These are phyloP conservation scores for Mimachlamys varia DNA, from an alignment of 2,888 invertebrate genomes.

Conservation along the genomic window DNA sequence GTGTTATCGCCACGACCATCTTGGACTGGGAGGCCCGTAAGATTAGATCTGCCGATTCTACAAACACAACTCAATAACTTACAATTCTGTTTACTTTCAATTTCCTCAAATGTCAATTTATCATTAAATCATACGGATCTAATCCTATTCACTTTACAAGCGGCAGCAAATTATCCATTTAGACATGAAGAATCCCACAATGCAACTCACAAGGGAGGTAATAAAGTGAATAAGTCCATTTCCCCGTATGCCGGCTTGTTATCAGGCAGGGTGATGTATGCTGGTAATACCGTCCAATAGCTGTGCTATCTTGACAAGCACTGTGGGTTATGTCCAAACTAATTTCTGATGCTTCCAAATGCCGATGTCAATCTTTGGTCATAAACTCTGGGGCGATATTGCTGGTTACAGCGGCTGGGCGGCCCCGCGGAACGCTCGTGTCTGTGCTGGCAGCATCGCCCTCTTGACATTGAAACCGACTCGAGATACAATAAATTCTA, in stretches of 20 bases:
- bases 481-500: constrained; percentile 6
- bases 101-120: constrained; percentile 36
- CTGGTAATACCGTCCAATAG: constrained; percentile 39
- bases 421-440: background rate
- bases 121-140: constrained; percentile 36
- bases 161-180: constrained; percentile 37
- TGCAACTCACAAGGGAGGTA: constrained; percentile 39
- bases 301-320: constrained; percentile 38
- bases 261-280: constrained; percentile 37
- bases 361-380: constrained; percentile 37
- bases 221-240: constrained; percentile 40
- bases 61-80: constrained; percentile 34
- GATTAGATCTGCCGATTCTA: constrained; percentile 5
- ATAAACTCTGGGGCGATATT: constrained; percentile 36
- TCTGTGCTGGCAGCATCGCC: background rate
- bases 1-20: background rate
- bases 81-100: constrained; percentile 33
- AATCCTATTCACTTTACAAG: constrained; percentile 37
- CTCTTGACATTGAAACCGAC: constrained; percentile 15
- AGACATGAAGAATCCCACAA: constrained; percentile 39
- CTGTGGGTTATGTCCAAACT: constrained; percentile 42
- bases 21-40: background rate
- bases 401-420: background rate
- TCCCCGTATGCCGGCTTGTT: constrained; percentile 37
- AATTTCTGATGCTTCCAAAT: constrained; percentile 39